A percentile compares a stretch with the other conserved stretches of the same genome.
These are phyloP conservation scores for Heptranchias perlo DNA, from an alignment of 2,113 vertebrate genomes.

Conservation along the genomic window DNA sequence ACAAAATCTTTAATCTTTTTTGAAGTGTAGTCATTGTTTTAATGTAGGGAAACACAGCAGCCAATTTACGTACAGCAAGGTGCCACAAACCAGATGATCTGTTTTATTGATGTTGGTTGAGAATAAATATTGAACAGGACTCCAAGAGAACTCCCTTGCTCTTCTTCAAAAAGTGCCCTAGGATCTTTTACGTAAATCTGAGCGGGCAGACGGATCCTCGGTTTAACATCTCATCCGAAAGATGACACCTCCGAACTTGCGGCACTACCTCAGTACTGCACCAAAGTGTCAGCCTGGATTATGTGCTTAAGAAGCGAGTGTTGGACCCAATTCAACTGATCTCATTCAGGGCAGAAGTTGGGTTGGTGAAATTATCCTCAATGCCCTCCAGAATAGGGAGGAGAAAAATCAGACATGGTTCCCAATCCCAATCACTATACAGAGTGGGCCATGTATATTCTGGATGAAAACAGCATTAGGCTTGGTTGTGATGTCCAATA, in stretches of 20 bases:
- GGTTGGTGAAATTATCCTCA: not conserved
- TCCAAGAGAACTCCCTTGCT: not conserved
- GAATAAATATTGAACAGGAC: not conserved
- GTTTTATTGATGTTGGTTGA: not conserved
- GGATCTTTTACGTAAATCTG: not conserved
- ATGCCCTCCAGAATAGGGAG: not conserved
- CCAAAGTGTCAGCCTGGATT: not conserved
- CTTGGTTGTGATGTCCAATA: not conserved
- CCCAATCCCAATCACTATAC: not conserved
- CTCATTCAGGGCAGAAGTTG: not conserved
- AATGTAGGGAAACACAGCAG: not conserved
- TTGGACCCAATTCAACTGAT: not conserved
- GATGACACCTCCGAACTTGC: not conserved
- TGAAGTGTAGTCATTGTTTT: not conserved
- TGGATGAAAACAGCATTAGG: not conserved
- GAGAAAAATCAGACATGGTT: not conserved
- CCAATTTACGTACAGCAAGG: not conserved
- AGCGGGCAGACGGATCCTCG: not conserved
- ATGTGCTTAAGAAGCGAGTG: not conserved
- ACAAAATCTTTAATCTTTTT: not conserved
- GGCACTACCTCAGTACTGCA: not conserved
- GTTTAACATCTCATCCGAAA: not conserved
- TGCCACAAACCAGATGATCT: not conserved
- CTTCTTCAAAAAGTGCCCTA: not conserved
- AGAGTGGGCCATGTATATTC: not conserved